Evolutionary conservation across 2,113 vertebrate species (phyloP).

Genomic region (Rattus rattus): DNA sequence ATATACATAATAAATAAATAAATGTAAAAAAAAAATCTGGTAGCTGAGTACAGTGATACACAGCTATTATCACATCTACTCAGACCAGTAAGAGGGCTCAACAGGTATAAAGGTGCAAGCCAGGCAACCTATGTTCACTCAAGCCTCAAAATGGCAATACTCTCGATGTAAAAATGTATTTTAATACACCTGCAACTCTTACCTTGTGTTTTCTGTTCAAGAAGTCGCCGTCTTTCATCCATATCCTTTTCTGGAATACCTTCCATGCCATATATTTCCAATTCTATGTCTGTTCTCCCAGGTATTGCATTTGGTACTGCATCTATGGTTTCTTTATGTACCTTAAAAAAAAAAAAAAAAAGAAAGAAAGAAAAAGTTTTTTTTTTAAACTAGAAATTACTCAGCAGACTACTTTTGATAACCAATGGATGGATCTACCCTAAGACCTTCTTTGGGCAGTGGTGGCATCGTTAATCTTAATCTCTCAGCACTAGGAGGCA

Average conservation of each 20-base stretch:
- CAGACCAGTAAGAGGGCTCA: background rate
- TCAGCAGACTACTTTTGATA: background rate
- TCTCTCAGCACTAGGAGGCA: background rate
- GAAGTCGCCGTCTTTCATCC: constrained; percentile 95
- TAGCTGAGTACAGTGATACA: background rate
- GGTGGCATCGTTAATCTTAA: background rate
- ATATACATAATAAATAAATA: too few species aligned
- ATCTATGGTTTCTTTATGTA: constrained; percentile 99
- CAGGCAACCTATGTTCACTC: background rate
- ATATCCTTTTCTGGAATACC: constrained; percentile 99
- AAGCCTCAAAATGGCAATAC: background rate
- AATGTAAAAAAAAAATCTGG: background rate
- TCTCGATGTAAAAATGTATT: background rate
- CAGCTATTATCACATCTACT: background rate
- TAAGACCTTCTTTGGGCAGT: background rate
- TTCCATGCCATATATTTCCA: constrained; percentile 99
- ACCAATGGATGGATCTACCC: background rate
- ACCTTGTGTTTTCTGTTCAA: constrained; percentile 99
- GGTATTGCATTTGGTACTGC: constrained; percentile 99
- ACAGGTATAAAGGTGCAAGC: background rate
- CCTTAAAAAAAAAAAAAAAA: constrained; percentile 84
- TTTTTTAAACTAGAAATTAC: background rate
- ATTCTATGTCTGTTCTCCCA: constrained; percentile 97
- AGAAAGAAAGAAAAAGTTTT: background rate
- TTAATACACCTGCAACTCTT: background rate